These are phyloP conservation scores for Drosophila mimica DNA, from an alignment of 2,888 invertebrate genomes.

Conservation along the genomic window DNA sequence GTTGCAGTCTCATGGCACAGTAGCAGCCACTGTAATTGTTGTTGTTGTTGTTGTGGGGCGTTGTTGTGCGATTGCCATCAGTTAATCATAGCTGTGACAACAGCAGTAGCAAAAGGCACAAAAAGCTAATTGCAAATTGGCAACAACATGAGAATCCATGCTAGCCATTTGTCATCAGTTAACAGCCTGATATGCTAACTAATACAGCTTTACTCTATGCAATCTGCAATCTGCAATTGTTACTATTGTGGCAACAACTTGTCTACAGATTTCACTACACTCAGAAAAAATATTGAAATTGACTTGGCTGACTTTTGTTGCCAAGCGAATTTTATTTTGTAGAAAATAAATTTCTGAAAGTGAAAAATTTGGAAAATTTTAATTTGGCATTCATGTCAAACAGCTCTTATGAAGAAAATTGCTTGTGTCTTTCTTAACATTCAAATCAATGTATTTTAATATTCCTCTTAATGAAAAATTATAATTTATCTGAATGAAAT, in stretches of 20 bases:
- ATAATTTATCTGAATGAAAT: background rate
- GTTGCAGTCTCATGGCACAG: slow-evolving; percentile 27
- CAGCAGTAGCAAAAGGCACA: slow-evolving; percentile 16
- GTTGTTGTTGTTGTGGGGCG: slow-evolving; percentile 18
- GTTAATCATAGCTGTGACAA: slow-evolving; percentile 48
- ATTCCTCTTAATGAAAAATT: background rate
- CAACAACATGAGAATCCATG: slow-evolving; percentile 51
- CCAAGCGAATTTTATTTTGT: background rate
- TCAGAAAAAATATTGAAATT: background rate
- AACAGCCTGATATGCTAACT: slow-evolving; percentile 54
- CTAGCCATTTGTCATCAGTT: slow-evolving; percentile 56
- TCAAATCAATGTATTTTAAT: too few relatives aligned
- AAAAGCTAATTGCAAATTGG: slow-evolving; percentile 49
- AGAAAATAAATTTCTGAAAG: background rate
- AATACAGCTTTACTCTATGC: slow-evolving; percentile 32
- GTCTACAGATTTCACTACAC: slow-evolving; percentile 52
- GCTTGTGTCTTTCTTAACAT: too few relatives aligned
- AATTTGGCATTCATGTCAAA: background rate
- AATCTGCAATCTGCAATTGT: slow-evolving; percentile 23
- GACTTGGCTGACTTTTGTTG: background rate
- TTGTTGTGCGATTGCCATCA: slow-evolving; percentile 46
- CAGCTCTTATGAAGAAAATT: background rate
- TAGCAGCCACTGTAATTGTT: background rate
- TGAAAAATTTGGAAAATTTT: background rate
- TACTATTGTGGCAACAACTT: slow-evolving; percentile 34